Evolutionary conservation across 2,888 invertebrate genomes (phyloP).

Genomic region (Drosophila peninsularis): DNA sequence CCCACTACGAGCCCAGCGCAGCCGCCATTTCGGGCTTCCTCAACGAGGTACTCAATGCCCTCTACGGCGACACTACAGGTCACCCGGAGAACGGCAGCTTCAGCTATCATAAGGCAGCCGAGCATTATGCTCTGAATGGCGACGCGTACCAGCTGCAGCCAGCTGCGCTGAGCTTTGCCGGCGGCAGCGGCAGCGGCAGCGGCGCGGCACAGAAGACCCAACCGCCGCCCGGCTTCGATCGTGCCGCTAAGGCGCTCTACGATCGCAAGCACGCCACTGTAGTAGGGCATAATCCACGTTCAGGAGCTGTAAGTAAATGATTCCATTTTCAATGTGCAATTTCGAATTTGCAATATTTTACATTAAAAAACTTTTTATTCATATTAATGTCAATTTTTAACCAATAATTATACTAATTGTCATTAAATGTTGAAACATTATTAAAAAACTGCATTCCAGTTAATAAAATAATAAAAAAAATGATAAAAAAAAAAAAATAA

Average conservation of each 20-base stretch:
- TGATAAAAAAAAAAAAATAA: too few relatives aligned
- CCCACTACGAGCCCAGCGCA: neutral
- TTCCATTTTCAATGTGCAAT: neutral
- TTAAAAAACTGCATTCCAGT: neutral
- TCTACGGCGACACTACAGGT: conserved; percentile 67
- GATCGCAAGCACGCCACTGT: conserved; percentile 33
- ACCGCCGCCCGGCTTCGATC: conserved; percentile 51
- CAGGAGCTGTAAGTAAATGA: conserved; percentile 39
- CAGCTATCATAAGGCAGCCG: conserved; percentile 79
- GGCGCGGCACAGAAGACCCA: conserved; percentile 5
- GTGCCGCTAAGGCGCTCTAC: conserved; percentile 40
- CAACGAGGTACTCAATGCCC: conserved; percentile 73
- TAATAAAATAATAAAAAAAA: neutral
- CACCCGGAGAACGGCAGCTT: conserved; percentile 70
- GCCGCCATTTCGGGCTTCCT: conserved; percentile 21
- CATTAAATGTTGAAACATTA: too few relatives aligned
- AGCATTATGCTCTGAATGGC: conserved; percentile 79
- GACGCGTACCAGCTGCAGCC: conserved; percentile 42
- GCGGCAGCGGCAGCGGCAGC: neutral
- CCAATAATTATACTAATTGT: neutral
- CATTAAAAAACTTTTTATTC: neutral
- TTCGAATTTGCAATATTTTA: neutral
- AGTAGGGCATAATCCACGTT: conserved; percentile 12
- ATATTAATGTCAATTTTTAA: neutral
- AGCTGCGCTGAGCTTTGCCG: neutral